Evolutionary conservation across 2,113 vertebrate species (phyloP).

Genomic region (Murina feae): DNA sequence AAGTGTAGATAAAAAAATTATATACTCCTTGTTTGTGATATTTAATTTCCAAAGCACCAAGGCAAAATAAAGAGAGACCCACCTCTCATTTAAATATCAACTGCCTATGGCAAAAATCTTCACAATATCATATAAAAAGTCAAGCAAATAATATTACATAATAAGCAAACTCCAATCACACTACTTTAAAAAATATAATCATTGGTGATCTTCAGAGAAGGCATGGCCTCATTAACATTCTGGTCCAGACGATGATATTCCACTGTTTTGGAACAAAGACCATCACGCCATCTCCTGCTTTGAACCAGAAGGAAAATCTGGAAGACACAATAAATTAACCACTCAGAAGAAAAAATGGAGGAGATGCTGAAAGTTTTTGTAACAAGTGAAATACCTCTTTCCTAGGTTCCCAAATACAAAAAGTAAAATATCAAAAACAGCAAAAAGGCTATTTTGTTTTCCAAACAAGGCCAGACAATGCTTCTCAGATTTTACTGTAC

Average conservation of each 20-base stretch:
- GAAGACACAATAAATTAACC: constrained; percentile 40
- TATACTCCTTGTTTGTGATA: constrained; percentile 71
- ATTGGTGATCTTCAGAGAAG: constrained; percentile 95
- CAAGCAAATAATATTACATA: constrained; percentile 76
- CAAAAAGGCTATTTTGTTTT: not conserved
- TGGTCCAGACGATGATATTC: constrained; percentile 95
- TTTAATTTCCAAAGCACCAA: constrained; percentile 75
- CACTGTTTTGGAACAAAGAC: constrained; percentile 91
- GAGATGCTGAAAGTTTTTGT: not conserved
- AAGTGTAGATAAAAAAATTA: constrained; percentile 73
- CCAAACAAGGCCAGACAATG: not conserved
- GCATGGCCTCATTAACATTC: constrained; percentile 96
- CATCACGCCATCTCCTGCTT: constrained; percentile 93
- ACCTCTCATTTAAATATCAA: constrained; percentile 71
- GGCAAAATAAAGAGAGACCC: constrained; percentile 70
- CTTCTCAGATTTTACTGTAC: not conserved
- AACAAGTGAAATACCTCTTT: not conserved
- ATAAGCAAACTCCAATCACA: constrained; percentile 71
- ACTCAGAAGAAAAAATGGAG: not conserved
- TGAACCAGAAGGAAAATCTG: constrained; percentile 93
- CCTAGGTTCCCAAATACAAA: not conserved
- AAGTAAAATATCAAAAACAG: not conserved
- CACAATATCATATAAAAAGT: constrained; percentile 75
- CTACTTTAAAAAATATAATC: constrained; percentile 92
- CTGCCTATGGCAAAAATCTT: constrained; percentile 73